Evolutionary conservation across 2,797 vertebrate genomes (phyloP).

Genomic region (Labroides dimidiatus): DNA sequence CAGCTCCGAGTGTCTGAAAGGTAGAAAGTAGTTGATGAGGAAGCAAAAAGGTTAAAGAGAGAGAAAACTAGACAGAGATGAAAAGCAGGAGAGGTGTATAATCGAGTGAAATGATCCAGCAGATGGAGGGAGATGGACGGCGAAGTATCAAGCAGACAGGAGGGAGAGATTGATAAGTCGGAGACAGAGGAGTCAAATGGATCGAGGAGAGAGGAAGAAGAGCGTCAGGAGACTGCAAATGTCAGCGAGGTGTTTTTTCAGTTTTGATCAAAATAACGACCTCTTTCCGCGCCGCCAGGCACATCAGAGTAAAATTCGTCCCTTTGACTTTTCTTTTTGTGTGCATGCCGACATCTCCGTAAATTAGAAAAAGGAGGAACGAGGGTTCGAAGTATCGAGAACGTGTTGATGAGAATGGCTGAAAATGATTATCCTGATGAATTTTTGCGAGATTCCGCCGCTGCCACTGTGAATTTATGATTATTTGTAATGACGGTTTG

Average conservation of each 20-base stretch:
- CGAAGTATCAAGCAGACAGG: conserved; percentile 40
- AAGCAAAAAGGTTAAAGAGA: conserved; percentile 57
- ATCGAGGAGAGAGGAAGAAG: conserved; percentile 31
- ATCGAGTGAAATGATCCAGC: conserved; percentile 70
- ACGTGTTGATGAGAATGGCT: conserved; percentile 38
- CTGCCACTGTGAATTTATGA: conserved; percentile 34
- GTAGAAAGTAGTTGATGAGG: conserved; percentile 33
- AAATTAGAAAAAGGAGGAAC: conserved; percentile 52
- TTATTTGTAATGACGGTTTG: conserved; percentile 62
- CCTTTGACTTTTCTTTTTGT: conserved; percentile 23
- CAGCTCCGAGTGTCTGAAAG: conserved; percentile 15
- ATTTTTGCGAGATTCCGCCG: conserved; percentile 32
- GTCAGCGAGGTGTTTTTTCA: conserved; percentile 66
- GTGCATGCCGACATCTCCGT: conserved; percentile 31
- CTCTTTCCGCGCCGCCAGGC: conserved; percentile 61
- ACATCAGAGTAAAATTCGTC: conserved; percentile 48
- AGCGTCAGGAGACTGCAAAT: conserved; percentile 60
- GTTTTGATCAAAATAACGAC: conserved; percentile 67
- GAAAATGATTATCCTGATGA: conserved; percentile 55
- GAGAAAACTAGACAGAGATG: conserved; percentile 61
- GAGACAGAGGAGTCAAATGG: conserved; percentile 60
- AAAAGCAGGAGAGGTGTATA: conserved; percentile 56
- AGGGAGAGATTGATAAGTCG: conserved; percentile 51
- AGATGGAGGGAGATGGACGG: conserved; percentile 61
- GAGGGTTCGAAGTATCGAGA: conserved; percentile 25